Percentiles rank a stretch among this genome's conserved stretches.
phyloP scores from a whole-genome alignment of 2,113 vertebrate genomes.

The Tiliqua scincoides region DNA sequence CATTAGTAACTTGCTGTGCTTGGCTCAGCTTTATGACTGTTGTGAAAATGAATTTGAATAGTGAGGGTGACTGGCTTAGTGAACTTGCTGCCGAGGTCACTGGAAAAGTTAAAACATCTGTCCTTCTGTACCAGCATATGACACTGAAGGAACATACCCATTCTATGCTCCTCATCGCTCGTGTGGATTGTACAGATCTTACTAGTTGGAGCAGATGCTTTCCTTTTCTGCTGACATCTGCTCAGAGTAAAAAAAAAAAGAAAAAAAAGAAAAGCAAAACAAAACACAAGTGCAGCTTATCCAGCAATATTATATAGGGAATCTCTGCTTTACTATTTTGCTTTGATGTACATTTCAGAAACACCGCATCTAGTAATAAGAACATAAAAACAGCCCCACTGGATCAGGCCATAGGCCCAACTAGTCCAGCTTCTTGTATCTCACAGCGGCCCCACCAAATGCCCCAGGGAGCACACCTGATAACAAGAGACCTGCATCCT shows the following conservation, averaged over 20 bases:
- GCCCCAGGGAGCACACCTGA: too few species aligned
- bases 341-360: slow-evolving; percentile 17
- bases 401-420: too few species aligned
- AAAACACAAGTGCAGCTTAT: slow-evolving; percentile 51
- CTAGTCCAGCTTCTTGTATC: too few species aligned
- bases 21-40: slow-evolving; percentile 55
- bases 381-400: too few species aligned
- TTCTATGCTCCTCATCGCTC: slow-evolving; percentile 41
- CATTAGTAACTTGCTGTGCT: slow-evolving; percentile 39
- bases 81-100: slow-evolving; percentile 52
- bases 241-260: slow-evolving; percentile 31
- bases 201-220: slow-evolving; percentile 62
- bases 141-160: slow-evolving; percentile 64
- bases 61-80: slow-evolving; percentile 53
- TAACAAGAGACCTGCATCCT: too few species aligned
- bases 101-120: slow-evolving; percentile 52
- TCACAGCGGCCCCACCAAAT: too few species aligned
- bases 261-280: slow-evolving; percentile 27
- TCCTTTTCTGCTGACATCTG: slow-evolving; percentile 61
- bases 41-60: slow-evolving; percentile 64
- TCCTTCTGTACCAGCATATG: slow-evolving; percentile 52
- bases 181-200: slow-evolving; percentile 45
- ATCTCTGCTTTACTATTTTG: slow-evolving; percentile 60
- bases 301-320: slow-evolving; percentile 54
- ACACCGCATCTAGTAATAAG: background rate